phyloP scores from a whole-genome alignment of 2,113 vertebrate species.

The Aleadryas rufinucha region DNA sequence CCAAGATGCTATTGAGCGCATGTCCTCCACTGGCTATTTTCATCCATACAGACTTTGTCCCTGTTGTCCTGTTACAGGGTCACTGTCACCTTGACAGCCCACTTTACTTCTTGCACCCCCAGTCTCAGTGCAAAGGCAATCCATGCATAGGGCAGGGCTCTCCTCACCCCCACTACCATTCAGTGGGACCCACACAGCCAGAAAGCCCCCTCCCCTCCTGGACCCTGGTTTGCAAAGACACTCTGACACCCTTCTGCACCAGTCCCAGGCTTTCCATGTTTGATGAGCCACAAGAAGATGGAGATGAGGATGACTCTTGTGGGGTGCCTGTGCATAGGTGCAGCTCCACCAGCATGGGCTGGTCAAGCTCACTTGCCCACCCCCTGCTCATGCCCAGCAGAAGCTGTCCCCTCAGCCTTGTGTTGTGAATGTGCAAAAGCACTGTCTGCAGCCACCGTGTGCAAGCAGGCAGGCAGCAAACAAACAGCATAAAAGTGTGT shows the following conservation, averaged over 20 bases:
- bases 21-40: neutral
- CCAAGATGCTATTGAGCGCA: neutral
- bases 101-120: neutral
- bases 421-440: neutral
- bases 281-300: neutral
- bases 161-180: neutral
- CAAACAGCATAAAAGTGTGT: neutral
- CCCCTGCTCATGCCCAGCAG: neutral
- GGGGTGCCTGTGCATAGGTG: neutral
- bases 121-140: neutral
- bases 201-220: neutral
- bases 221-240: neutral
- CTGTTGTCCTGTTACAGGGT: neutral
- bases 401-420: neutral
- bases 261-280: neutral
- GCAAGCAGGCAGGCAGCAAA: neutral
- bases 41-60: neutral
- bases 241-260: neutral
- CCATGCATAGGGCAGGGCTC: neutral
- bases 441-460: fast-evolving
- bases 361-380: neutral
- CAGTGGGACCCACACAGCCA: neutral
- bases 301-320: neutral
- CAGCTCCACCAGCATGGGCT: neutral
- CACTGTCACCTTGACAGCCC: neutral